Base-by-base conservation (phyloP, 2,113 vertebrate genomes). In the Potamarius usumacintae region DNA sequence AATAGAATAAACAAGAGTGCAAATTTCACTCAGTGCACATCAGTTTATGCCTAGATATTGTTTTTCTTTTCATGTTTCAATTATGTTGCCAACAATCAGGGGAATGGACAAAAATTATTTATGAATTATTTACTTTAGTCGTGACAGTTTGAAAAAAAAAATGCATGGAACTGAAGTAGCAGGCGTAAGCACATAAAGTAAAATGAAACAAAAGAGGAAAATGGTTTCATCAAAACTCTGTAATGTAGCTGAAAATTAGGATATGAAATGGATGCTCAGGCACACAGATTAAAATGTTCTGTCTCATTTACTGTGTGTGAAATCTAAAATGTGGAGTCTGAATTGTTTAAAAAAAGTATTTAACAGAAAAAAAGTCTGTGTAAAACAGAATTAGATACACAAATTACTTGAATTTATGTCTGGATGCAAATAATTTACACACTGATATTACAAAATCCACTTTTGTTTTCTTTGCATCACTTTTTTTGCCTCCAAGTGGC, bases 61-160 rank as follows among this genome's bases (percentile, higher is more conserved):
- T 50, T 79, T 78, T 65, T 17, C 55, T 65, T 86, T 78, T 30
- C 76, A 72, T 65, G 25, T 63, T 77, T 52, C 25, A 22, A 77
- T 62, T 77, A 12, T 85, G 34, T 78, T 25, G 17, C 53, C 22
- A 63, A 9, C 84, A 30, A 52, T 85, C 58, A 78, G 74, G 84
- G 34, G 55, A 77, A 48, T 30, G 5, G 42, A 65, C 15, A 55
- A n/a, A 55, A 79, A 18, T 5, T 50, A 62, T 50, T 22, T 2
- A 42, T 79, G 60, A 83, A 52, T 83, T 30, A 69, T 86, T 69
- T 48, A 86, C 58, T 80, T 62, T 20, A 62, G 55, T 58, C 25
- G 30, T 30, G 62, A 84, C n/a, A 71, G 18, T 22, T 58, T 58
- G 79, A 42, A 60, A 1, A 81, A 1, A 81, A 22, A 7, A 18